Evolutionary conservation across 2,797 vertebrate genomes (phyloP), one percentile per base, ranked within the genome.

Genomic region (Onychomys leucogaster): DNA sequence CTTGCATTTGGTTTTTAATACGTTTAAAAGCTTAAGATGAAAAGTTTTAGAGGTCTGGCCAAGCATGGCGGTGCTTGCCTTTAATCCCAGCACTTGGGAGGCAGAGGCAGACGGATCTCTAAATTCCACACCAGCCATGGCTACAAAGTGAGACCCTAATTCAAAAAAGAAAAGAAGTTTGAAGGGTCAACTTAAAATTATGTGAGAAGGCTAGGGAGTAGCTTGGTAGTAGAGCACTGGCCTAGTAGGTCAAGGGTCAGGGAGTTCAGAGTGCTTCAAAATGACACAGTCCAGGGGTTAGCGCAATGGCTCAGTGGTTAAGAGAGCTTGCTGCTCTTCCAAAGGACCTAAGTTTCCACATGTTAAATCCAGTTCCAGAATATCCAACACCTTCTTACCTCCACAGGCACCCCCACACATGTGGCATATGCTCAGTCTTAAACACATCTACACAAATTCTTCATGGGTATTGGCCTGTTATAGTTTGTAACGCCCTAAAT

Each of bases 401-500:
- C 83, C 43, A 65, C 32, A 25, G 63, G 21, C 12, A 85, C 83
- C 63, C 6, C 10, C 63, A n/a, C 43, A 67, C 17, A 46, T 21
- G 21, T 67, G 83, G 6, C 43, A 67, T n/a, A 87, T 25, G 52
- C 8, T 71, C 84, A 37, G 46, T 19, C 46, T 65, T 46, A 87
- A 37, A 87, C 46, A 87, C 67, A 71, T 37, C 65, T 34, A 67
- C 46, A 86, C 34, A 69, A 34, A 84, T 65, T 81, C 43, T 14
- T 27, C n/a, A 41, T 34, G 85, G 55, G 61, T 61, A 77, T 49
- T 29, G 76, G 27, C n/a, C 43, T 25, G 84, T 37, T 95, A 90
- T 49, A 97, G 52, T 25, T 65, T 89, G 55, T 43, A 94, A 96
- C 69, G 32, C 83, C 52, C 71, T 93, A 78, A 92, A 86, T 91